Base-by-base conservation (phyloP, 2,797 vertebrate species). In the Girardinus metallicus region DNA sequence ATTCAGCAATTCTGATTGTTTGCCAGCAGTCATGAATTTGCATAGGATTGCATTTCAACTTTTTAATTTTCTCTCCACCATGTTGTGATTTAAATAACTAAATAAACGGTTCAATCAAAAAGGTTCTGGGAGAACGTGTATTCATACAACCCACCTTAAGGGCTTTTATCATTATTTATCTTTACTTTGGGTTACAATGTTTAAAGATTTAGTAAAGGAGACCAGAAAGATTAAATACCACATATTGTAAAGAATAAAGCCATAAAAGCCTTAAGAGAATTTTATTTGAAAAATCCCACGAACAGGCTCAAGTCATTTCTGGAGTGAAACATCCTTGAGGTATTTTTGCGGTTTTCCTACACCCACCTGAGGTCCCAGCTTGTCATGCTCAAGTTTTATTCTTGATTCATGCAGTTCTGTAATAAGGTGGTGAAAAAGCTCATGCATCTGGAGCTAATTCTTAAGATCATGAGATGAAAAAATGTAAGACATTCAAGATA, bases 11-110 rank as follows among this genome's bases (percentile, higher is more conserved):
- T 15, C 74, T 47, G 53, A 46, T 80, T 76, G 62, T 68, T 21
- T 78, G 39, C 16, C 60, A 75, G 72, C 72, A 76, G 49, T 75
- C 16, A 47, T 44, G 51, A 72, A 79, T 51, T 70, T 82, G 88
- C 71, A 75, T 51, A 43, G 21, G 23, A 74, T 47, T 85, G 44
- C n/a, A 76, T 53, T 57, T 80, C 8, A 60, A n/a, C 1, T n/a
- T 88, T 90, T 43, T 83, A 1, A 85, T 75, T 57, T 79, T 84
- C 41, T 85, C 81, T 78, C 43, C 79, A 74, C 57, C 70, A 81
- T 85, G 75, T 87, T 68, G 76, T 86, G 71, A 91, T 90, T 91
- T 87, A 82, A 86, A 55, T 72, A 68, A 76, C n/a, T 73, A 23
- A 89, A 55, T 84, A 43, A 91, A 92, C 87, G 34, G 31, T 85